Percentiles rank a stretch among this genome's conserved stretches.
These are phyloP conservation scores for Gasterosteus nipponicus DNA, from an alignment of 2,113 vertebrate genomes.

Conservation along the genomic window DNA sequence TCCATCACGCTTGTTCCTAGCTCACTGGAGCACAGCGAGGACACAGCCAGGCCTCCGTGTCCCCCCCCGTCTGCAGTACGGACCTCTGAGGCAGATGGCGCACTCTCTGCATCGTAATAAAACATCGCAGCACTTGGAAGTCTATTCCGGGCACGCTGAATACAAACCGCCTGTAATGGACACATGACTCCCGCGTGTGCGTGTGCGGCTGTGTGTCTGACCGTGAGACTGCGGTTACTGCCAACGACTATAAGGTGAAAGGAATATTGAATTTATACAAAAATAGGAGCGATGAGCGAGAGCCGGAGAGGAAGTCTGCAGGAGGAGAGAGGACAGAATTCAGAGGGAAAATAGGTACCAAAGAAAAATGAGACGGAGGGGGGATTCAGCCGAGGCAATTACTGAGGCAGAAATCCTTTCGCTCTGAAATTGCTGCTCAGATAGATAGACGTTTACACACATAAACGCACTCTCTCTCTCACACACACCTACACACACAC, in stretches of 20 bases:
- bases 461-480: slow-evolving; percentile 7
- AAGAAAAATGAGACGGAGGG: slow-evolving; percentile 56
- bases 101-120: slow-evolving; percentile 21
- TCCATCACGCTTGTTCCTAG: slow-evolving; percentile 31
- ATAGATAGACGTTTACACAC: slow-evolving; percentile 67
- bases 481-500: slow-evolving; percentile 11
- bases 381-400: slow-evolving; percentile 76
- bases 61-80: slow-evolving; percentile 17
- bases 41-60: slow-evolving; percentile 16
- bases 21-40: slow-evolving; percentile 25
- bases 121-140: slow-evolving; percentile 15
- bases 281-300: slow-evolving; percentile 34
- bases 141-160: slow-evolving; percentile 18
- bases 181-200: slow-evolving; percentile 21
- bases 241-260: slow-evolving; percentile 46
- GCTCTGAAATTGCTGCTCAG: slow-evolving; percentile 78
- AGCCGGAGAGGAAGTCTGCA: slow-evolving; percentile 37
- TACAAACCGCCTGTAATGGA: slow-evolving; percentile 42
- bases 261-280: slow-evolving; percentile 46
- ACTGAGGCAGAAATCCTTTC: slow-evolving; percentile 78
- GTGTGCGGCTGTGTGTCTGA: slow-evolving; percentile 17
- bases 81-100: slow-evolving; percentile 34
- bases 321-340: slow-evolving; percentile 51
- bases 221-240: slow-evolving; percentile 52
- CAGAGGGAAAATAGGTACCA: slow-evolving; percentile 57